phyloP scores from a whole-genome alignment of 1,140 invertebrate species.

The Microplitis mediator region DNA sequence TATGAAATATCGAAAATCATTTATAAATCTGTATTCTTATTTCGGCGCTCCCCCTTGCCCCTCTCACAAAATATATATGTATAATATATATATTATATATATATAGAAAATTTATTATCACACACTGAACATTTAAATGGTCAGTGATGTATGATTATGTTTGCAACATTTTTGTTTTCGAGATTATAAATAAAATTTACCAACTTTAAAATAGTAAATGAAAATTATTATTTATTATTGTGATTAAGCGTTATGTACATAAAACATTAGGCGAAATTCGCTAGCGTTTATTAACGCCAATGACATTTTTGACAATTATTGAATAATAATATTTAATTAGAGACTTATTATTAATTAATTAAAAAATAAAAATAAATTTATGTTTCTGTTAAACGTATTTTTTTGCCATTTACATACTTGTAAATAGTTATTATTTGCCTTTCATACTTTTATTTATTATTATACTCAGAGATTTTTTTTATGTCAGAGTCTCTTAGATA shows the following conservation, averaged over 20 bases:
- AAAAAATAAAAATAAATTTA: conserved; percentile 30
- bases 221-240: conserved; percentile 29
- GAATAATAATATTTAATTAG: conserved; percentile 11
- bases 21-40: conserved; percentile 39
- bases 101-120: conserved; percentile 48
- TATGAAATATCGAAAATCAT: conserved; percentile 43
- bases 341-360: conserved; percentile 14
- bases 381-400: conserved; percentile 51
- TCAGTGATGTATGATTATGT: conserved; percentile 15
- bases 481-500: conserved; percentile 46
- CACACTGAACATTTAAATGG: conserved; percentile 17
- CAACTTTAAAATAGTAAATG: background rate
- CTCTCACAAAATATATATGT: too few species aligned
- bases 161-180: background rate
- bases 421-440: conserved; percentile 62
- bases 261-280: conserved; percentile 28
- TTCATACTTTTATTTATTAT: conserved; percentile 60
- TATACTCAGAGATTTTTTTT: conserved; percentile 48
- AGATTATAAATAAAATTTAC: background rate
- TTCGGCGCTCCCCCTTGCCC: conserved; percentile 41
- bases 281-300: background rate
- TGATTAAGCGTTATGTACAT: conserved; percentile 42
- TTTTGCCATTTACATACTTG: conserved; percentile 59
- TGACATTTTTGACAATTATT: background rate
- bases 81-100: conserved; percentile 17